These are phyloP conservation scores for Menidia beryllina DNA, from an alignment of 2,113 vertebrate genomes.

Conservation along the genomic window DNA sequence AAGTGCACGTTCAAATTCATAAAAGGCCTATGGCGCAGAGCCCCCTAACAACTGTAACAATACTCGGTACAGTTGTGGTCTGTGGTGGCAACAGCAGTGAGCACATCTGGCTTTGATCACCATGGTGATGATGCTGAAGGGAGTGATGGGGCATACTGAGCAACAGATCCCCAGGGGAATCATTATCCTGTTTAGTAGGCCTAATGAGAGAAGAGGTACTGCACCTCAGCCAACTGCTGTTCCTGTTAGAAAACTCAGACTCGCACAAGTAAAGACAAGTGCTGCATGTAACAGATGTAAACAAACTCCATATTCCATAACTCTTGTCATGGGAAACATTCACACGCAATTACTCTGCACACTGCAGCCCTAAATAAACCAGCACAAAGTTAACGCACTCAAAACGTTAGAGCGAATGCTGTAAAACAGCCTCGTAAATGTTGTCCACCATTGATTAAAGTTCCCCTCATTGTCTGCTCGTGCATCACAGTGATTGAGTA, in stretches of 20 bases:
- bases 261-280: constrained; percentile 8
- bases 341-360: constrained; percentile 19
- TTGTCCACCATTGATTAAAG: background rate
- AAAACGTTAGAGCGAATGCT: constrained; percentile 12
- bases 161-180: constrained; percentile 73
- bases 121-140: constrained; percentile 67
- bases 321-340: background rate
- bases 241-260: constrained; percentile 47
- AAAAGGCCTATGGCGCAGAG: constrained; percentile 32
- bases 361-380: background rate
- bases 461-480: constrained; percentile 13
- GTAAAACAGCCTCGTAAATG: constrained; percentile 1
- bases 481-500: background rate
- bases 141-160: constrained; percentile 73
- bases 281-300: constrained; percentile 13
- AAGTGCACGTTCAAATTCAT: constrained; percentile 42
- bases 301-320: constrained; percentile 14
- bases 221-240: constrained; percentile 64
- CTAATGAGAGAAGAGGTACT: constrained; percentile 81
- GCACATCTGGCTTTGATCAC: constrained; percentile 82
- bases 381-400: constrained; percentile 27
- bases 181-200: constrained; percentile 82
- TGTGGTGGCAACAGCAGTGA: constrained; percentile 63
- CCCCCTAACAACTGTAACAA: constrained; percentile 69
- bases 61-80: constrained; percentile 53